A percentile compares a stretch with the other conserved stretches of the same genome.
Conservation (phyloP, 2,888 invertebrate genomes). For the Ceramica pisi region DNA sequence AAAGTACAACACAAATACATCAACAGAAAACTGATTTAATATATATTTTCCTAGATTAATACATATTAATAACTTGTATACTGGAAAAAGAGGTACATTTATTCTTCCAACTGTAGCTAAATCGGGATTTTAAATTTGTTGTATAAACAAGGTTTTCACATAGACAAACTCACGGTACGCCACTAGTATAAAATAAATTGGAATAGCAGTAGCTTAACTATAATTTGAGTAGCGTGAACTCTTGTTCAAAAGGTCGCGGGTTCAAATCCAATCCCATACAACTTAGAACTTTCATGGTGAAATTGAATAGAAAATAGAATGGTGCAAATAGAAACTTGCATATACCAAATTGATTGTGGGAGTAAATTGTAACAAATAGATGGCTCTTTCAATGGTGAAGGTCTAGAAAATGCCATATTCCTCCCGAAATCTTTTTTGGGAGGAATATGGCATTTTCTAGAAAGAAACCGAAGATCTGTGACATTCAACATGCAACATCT, state of each 20-base stretch:
- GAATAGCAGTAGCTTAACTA: constrained; percentile 41
- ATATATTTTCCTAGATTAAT: no score
- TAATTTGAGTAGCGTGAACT: constrained; percentile 43
- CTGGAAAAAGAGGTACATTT: no score
- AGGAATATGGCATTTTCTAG: no score
- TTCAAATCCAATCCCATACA: constrained; percentile 31
- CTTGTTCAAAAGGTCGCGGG: constrained; percentile 44
- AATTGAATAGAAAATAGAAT: constrained; percentile 43
- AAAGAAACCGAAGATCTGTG: no score
- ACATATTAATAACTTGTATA: no score
- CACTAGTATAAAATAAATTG: constrained; percentile 31
- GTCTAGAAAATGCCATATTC: no score
- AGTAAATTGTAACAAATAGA: neutral
- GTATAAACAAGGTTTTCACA: neutral
- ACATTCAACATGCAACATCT: no score
- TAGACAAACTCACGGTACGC: neutral
- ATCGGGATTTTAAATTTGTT: no score
- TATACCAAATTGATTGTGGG: neutral
- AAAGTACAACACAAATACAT: neutral
- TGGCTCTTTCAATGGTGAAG: no score
- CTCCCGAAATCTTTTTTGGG: no score
- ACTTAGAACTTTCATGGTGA: constrained; percentile 23
- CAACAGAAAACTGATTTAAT: neutral
- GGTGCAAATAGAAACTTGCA: neutral
- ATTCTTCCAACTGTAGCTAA: neutral